These are phyloP conservation scores for Thalassarche chlororhynchos DNA, from an alignment of 2,113 vertebrate species.

Conservation along the genomic window DNA sequence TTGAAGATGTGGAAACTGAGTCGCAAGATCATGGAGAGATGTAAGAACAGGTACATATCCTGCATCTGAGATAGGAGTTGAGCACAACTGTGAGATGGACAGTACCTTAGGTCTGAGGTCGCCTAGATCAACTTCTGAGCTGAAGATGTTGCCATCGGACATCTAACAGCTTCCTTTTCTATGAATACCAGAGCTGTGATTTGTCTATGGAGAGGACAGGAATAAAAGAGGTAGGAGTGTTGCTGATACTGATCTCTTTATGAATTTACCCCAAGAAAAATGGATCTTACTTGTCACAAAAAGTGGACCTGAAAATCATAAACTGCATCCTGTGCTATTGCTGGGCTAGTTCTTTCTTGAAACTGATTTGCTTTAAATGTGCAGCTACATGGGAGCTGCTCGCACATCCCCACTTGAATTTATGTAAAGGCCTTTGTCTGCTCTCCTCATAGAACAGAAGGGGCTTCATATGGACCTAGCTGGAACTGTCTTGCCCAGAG, in stretches of 20 bases:
- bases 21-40: not conserved
- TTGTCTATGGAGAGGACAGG: not conserved
- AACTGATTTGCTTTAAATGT: not conserved
- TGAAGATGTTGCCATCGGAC: not conserved
- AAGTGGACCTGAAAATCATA: not conserved
- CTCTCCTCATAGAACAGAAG: not conserved
- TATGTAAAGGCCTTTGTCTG: not conserved
- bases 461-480: not conserved
- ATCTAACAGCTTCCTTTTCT: not conserved
- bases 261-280: not conserved
- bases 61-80: not conserved
- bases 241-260: not conserved
- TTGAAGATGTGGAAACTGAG: not conserved
- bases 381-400: not conserved
- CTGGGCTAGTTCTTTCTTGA: not conserved
- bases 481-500: not conserved
- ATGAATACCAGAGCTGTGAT: not conserved
- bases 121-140: not conserved
- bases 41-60: not conserved
- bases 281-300: not conserved
- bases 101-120: not conserved
- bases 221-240: not conserved
- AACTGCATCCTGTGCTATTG: not conserved
- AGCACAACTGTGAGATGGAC: not conserved
- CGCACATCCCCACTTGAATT: fast-evolving